A percentile compares a stretch with the other conserved stretches of the same genome.
phyloP scores from a whole-genome alignment of 2,888 invertebrate species.

The Osmoderma eremita region DNA sequence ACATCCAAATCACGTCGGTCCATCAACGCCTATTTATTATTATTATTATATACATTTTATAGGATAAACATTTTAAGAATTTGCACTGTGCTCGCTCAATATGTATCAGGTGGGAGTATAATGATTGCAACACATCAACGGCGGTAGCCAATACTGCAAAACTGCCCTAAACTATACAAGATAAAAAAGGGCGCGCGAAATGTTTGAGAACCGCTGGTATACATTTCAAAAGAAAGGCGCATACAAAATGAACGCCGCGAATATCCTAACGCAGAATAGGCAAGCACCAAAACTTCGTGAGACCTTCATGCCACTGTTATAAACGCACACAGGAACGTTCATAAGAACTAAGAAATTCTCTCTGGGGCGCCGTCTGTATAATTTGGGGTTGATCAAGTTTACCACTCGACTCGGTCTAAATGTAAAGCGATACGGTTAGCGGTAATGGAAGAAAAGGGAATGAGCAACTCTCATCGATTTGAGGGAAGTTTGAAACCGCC shows the following conservation, averaged over 20 bases:
- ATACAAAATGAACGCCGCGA: constrained; percentile 13
- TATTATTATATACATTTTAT: too few species aligned
- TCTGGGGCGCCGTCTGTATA: constrained; percentile 17
- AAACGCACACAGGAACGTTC: not conserved
- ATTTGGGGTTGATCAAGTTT: constrained; percentile 25
- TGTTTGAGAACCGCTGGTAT: too few species aligned
- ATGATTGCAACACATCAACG: too few species aligned
- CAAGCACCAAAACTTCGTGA: constrained; percentile 1
- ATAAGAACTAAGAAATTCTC: not conserved
- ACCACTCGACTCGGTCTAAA: constrained; percentile 15
- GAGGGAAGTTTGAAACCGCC: constrained; percentile 11
- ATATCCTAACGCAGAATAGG: constrained; percentile 8
- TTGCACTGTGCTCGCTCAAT: too few species aligned
- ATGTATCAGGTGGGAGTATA: too few species aligned
- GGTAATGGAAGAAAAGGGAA: not conserved
- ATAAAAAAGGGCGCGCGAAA: not conserved
- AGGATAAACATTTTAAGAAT: too few species aligned
- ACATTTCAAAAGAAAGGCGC: not conserved
- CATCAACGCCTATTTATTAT: too few species aligned
- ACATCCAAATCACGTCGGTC: too few species aligned
- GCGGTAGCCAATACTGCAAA: too few species aligned
- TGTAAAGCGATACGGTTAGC: constrained; percentile 17
- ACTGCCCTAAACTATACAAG: too few species aligned
- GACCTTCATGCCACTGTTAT: not conserved
- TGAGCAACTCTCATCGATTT: not conserved